Evolutionary conservation across 2,888 invertebrate species (phyloP).

Genomic region (Hyalella azteca): DNA sequence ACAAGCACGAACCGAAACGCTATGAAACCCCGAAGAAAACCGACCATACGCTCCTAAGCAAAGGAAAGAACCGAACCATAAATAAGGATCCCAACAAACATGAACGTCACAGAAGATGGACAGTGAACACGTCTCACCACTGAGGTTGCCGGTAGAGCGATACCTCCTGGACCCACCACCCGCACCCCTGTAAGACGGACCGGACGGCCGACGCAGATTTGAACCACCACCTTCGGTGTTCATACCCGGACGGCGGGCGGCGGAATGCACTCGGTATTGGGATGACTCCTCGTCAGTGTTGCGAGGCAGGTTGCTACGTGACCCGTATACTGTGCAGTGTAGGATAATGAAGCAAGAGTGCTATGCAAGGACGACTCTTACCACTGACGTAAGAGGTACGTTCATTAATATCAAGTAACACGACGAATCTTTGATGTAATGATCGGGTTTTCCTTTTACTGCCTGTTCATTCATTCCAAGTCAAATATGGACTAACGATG

Average conservation of each 20-base stretch:
- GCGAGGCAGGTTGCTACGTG: constrained; percentile 47
- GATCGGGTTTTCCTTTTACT: no score
- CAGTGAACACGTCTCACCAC: constrained; percentile 54
- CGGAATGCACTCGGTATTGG: constrained; percentile 54
- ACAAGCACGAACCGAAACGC: neutral
- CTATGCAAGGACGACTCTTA: no score
- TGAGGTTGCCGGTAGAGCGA: constrained; percentile 57
- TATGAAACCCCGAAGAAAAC: no score
- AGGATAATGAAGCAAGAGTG: neutral
- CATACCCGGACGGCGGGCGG: constrained; percentile 52
- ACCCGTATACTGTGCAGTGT: constrained; percentile 52
- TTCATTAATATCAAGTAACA: no score
- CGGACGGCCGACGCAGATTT: constrained; percentile 47
- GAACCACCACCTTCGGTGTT: constrained; percentile 45
- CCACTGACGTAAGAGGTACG: no score
- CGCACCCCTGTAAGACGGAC: constrained; percentile 37
- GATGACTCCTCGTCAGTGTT: constrained; percentile 43
- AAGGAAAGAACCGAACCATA: no score
- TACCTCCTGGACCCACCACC: constrained; percentile 48
- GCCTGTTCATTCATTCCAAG: no score
- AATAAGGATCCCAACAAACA: no score
- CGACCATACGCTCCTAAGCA: no score
- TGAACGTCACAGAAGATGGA: no score
- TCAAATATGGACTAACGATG: no score
- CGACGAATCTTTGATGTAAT: no score